A percentile compares a stretch with the other conserved stretches of the same genome.
phyloP scores from a whole-genome alignment of 2,797 vertebrate species.

The Sebastes baramenuke region DNA sequence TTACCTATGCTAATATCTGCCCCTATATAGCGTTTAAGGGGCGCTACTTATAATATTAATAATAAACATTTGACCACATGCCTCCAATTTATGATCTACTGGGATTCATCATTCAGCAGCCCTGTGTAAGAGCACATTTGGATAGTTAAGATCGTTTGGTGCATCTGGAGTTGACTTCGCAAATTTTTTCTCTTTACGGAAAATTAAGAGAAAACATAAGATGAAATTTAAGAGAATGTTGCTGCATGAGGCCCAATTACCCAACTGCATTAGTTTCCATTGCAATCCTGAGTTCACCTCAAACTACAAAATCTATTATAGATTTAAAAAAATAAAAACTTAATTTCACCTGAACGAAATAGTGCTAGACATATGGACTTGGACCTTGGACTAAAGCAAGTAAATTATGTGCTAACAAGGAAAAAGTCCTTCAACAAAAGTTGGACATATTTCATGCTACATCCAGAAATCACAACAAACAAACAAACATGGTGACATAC shows the following conservation, averaged over 20 bases:
- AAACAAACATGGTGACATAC: neutral
- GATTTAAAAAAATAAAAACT: neutral
- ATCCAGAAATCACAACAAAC: neutral
- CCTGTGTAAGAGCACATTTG: no score
- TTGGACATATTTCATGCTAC: neutral
- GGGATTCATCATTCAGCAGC: no score
- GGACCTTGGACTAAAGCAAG: neutral
- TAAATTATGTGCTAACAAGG: neutral
- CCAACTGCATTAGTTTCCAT: neutral
- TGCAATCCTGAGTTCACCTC: neutral
- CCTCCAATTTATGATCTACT: no score
- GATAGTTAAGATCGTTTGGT: no score
- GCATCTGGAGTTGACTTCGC: no score
- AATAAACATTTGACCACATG: rapidly evolving
- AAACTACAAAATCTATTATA: neutral
- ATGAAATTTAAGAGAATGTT: neutral
- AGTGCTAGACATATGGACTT: neutral
- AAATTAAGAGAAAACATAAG: neutral
- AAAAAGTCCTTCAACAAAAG: neutral
- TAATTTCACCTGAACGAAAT: neutral
- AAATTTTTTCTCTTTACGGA: rapidly evolving
- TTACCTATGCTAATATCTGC: no score
- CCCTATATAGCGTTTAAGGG: no score
- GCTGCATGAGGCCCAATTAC: neutral
- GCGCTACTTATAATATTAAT: no score